Evolutionary conservation across 2,888 invertebrate species (phyloP).

Genomic region (Penaeus monodon): DNA sequence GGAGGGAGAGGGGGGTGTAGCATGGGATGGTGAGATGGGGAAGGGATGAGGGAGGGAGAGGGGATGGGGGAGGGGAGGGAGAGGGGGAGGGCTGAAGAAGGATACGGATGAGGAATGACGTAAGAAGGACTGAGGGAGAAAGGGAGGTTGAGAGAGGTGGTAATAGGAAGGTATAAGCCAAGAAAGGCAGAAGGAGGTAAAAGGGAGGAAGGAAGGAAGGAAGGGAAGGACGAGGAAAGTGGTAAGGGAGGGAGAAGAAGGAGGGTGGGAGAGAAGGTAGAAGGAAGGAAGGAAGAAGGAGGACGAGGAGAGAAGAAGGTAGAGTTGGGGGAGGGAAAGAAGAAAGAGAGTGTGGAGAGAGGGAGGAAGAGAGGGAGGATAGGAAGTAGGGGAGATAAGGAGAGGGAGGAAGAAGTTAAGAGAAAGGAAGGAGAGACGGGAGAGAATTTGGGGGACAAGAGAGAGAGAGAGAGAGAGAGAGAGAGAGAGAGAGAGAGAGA

Average conservation of each 20-base stretch:
- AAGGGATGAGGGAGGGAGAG: neutral
- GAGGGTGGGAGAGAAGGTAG: neutral
- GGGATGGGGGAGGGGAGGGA: neutral
- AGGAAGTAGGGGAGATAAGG: fast-evolving
- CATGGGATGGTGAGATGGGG: neutral
- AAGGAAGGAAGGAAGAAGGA: neutral
- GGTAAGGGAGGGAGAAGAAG: neutral
- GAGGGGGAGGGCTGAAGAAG: neutral
- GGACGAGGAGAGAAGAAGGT: neutral
- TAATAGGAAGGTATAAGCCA: neutral
- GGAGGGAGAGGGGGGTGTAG: neutral
- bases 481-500: neutral
- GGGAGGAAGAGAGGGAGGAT: neutral
- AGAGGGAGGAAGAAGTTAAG: neutral
- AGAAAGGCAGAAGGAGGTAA: neutral
- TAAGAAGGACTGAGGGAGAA: neutral
- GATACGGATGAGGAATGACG: neutral
- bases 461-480: neutral
- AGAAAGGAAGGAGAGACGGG: neutral
- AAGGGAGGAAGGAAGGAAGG: neutral
- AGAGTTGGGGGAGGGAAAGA: neutral
- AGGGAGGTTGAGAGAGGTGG: neutral
- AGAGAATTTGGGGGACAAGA: neutral
- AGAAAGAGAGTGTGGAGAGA: neutral
- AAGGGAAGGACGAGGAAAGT: neutral